Percentiles rank a stretch among this genome's conserved stretches.
Evolutionary conservation across 92 coral and sea anemone species (phyloP).

Genomic region (Epizoanthus ramosus): DNA sequence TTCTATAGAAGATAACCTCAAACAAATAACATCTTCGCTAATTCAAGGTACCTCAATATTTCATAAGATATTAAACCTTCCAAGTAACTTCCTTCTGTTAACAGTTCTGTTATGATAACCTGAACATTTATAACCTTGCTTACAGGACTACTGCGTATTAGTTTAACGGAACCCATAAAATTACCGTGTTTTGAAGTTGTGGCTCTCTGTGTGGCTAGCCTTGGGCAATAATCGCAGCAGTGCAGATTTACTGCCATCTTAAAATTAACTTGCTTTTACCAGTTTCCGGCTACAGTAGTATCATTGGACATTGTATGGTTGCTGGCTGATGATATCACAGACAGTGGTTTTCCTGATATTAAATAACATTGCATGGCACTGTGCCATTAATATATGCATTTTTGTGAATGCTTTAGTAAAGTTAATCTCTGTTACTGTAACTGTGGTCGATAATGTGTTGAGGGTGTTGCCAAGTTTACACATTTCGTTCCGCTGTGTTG

Average conservation of each 20-base stretch:
- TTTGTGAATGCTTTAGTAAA: too few species aligned
- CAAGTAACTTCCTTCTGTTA: neutral
- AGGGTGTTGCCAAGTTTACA: too few species aligned
- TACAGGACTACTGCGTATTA: neutral
- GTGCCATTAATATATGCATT: too few species aligned
- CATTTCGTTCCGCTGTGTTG: too few species aligned
- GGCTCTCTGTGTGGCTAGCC: constrained; percentile 1
- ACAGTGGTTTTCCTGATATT: too few species aligned
- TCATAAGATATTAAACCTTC: constrained; percentile 18
- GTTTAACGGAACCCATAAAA: constrained; percentile 8
- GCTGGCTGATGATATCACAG: too few species aligned
- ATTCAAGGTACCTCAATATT: constrained; percentile 42
- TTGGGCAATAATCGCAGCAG: neutral
- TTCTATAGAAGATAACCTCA: constrained; percentile 46
- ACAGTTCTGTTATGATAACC: constrained; percentile 3
- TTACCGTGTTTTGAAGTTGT: neutral
- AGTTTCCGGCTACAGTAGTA: too few species aligned
- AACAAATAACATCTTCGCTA: constrained; percentile 43
- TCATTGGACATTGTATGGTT: too few species aligned
- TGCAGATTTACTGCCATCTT: neutral
- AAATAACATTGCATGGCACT: too few species aligned
- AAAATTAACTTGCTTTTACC: neutral
- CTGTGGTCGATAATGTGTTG: too few species aligned
- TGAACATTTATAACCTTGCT: neutral
- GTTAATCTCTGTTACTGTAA: too few species aligned